Conservation (phyloP, 2,888 invertebrate genomes). For the Cotesia congregata region DNA sequence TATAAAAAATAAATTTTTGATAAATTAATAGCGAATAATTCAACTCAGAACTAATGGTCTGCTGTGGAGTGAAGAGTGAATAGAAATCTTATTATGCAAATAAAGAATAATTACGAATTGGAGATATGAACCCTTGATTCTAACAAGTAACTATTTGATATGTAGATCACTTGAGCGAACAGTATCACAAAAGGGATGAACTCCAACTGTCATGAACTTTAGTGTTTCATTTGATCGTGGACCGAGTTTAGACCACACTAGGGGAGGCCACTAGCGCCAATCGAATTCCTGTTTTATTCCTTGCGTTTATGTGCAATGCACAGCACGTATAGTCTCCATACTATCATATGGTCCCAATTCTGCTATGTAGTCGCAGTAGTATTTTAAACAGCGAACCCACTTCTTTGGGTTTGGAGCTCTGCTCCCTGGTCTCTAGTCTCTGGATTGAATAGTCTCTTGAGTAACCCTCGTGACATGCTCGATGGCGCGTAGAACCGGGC, state of each 20-base stretch:
- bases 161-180: conserved; percentile 15
- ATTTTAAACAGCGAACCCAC: conserved; percentile 21
- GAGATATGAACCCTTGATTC: conserved; percentile 3
- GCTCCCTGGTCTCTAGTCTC: conserved; percentile 25
- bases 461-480: conserved; percentile 48
- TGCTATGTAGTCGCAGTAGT: conserved; percentile 9
- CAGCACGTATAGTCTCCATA: too few species aligned
- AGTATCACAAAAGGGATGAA: not conserved
- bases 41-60: not conserved
- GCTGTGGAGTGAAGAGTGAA: not conserved
- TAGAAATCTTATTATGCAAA: not conserved
- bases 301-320: not conserved
- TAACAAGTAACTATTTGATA: conserved; percentile 22
- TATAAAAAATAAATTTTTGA: not conserved
- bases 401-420: conserved; percentile 44
- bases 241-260: conserved; percentile 3
- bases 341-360: not conserved
- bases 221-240: conserved; percentile 19
- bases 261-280: conserved; percentile 15
- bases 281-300: not conserved
- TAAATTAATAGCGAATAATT: not conserved
- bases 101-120: conserved; percentile 14
- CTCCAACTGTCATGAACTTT: conserved; percentile 22
- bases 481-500: conserved; percentile 45
- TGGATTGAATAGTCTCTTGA: conserved; percentile 19